phyloP scores from a whole-genome alignment of 2,113 vertebrate genomes.

The Ovibos moschatus region DNA sequence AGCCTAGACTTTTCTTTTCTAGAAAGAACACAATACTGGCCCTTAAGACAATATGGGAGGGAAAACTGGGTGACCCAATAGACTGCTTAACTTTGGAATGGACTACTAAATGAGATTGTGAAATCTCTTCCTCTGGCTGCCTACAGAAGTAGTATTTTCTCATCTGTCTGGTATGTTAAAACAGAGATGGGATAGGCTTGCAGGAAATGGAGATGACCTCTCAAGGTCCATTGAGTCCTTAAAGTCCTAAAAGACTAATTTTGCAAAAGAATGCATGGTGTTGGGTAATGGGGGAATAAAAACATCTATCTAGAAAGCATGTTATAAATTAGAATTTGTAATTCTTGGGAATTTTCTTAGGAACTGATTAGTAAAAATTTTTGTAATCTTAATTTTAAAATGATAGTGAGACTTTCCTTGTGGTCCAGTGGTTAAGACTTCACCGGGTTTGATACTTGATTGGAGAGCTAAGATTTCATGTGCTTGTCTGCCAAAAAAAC shows the following conservation, averaged over 20 bases:
- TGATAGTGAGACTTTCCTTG: background rate
- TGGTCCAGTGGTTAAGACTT: background rate
- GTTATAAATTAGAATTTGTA: conserved; percentile 32
- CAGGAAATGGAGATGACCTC: conserved; percentile 7
- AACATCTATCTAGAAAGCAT: conserved; percentile 29
- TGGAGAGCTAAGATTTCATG: background rate
- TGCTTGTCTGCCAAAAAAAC: background rate
- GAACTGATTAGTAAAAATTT: conserved; percentile 5
- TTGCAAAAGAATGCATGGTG: conserved; percentile 21
- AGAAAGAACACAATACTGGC: conserved; percentile 30
- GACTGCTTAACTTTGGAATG: conserved; percentile 30
- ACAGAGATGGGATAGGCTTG: background rate
- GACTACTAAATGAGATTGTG: conserved; percentile 29
- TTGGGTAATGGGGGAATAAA: conserved; percentile 41
- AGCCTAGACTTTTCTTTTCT: conserved; percentile 29
- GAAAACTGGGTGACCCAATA: conserved; percentile 26
- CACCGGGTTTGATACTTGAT: fast-evolving
- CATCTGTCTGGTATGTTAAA: conserved; percentile 59
- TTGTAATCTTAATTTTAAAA: conserved; percentile 21
- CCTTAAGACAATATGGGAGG: background rate
- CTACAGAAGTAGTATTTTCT: conserved; percentile 28
- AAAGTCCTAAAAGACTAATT: background rate
- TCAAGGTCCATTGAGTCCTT: background rate
- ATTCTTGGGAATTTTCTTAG: conserved; percentile 34
- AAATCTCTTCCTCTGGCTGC: conserved; percentile 32